These are phyloP conservation scores for Xyrichtys novacula DNA, from an alignment of 2,797 vertebrate species.

Conservation along the genomic window DNA sequence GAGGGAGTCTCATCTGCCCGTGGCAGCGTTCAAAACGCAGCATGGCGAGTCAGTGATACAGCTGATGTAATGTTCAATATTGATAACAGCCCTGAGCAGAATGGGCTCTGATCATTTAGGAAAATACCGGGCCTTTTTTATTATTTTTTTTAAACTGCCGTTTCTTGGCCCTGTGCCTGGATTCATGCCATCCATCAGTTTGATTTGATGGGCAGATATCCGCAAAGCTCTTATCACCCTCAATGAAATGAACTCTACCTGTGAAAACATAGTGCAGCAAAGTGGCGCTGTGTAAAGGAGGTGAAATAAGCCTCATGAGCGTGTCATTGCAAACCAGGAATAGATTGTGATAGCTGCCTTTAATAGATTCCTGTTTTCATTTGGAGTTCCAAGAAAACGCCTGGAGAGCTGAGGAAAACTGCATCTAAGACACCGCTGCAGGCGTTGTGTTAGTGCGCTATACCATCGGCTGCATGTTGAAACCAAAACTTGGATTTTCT, in stretches of 20 bases:
- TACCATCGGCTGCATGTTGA: background rate
- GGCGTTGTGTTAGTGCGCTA: background rate
- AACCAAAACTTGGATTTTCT: background rate
- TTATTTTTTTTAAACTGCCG: conserved; percentile 25
- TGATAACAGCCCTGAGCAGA: conserved; percentile 80
- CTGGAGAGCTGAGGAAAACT: background rate
- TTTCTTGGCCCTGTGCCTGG: conserved; percentile 57
- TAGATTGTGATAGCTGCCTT: conserved; percentile 16
- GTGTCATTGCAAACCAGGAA: conserved; percentile 2
- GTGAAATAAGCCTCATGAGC: conserved; percentile 17
- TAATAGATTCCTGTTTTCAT: conserved; percentile 10
- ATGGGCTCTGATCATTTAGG: conserved; percentile 81
- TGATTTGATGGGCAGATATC: conserved; percentile 68
- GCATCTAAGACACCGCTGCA: background rate
- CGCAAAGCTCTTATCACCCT: conserved; percentile 57
- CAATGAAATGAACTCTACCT: conserved; percentile 58
- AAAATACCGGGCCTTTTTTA: conserved; percentile 74
- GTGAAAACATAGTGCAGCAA: conserved; percentile 44
- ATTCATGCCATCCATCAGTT: conserved; percentile 53
- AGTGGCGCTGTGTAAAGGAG: background rate
- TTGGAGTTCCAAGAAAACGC: background rate
- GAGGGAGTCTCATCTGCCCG: conserved; percentile 55
- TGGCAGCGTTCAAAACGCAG: conserved; percentile 61
- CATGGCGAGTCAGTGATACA: conserved; percentile 44
- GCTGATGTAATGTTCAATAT: conserved; percentile 84